A percentile compares a stretch with the other conserved stretches of the same genome.
Evolutionary conservation across 2,113 vertebrate species (phyloP).

Genomic region (Meriones unguiculatus): DNA sequence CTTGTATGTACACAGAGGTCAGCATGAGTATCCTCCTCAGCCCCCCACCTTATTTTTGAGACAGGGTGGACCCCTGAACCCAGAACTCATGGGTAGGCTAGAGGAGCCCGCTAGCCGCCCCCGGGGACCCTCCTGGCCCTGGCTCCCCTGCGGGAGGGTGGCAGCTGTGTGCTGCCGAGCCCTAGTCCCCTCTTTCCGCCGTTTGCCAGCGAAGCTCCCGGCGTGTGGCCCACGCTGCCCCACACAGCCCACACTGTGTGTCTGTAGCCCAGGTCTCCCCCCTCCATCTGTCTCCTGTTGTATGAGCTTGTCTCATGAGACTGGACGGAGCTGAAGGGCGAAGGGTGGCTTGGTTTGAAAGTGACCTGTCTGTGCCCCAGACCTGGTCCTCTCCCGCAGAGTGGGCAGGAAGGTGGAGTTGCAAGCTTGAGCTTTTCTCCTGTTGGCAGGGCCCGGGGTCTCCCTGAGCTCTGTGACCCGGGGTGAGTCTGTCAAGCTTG

Average conservation of each 20-base stretch:
- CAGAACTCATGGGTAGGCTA: not conserved
- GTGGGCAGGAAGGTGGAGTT: fast-evolving
- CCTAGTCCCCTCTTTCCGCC: not conserved
- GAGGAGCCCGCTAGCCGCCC: not conserved
- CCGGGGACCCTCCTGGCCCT: not conserved
- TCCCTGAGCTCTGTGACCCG: not conserved
- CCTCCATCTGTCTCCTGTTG: not conserved
- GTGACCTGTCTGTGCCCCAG: no score
- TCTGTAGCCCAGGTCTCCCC: fast-evolving
- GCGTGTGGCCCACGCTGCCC: not conserved
- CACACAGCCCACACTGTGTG: fast-evolving
- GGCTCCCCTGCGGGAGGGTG: not conserved
- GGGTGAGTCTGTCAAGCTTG: fast-evolving
- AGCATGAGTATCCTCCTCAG: not conserved
- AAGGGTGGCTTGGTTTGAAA: not conserved
- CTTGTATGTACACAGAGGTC: not conserved
- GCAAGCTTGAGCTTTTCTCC: not conserved
- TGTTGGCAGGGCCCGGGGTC: not conserved
- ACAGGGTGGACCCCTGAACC: not conserved
- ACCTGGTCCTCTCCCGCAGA: not conserved
- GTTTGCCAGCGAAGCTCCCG: not conserved
- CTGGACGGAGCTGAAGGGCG: not conserved
- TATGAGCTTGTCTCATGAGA: not conserved
- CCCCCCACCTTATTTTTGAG: not conserved
- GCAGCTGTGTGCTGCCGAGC: not conserved